phyloP scores from a whole-genome alignment of 2,113 vertebrate genomes.

The Regulus satrapa region DNA sequence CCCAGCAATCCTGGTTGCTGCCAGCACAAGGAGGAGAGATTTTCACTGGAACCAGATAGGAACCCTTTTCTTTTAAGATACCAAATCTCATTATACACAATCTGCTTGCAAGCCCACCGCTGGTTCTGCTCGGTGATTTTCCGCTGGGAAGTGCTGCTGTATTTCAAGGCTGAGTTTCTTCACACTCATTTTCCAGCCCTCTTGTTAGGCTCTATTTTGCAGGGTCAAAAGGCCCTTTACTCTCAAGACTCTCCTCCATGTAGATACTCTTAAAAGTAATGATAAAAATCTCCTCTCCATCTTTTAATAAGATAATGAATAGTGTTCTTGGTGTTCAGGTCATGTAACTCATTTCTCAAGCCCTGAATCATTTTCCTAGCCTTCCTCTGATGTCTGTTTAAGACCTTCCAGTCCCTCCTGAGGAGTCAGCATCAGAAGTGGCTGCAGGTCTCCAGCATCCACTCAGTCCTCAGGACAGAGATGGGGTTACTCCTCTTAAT shows the following conservation, averaged over 20 bases:
- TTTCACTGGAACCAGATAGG: neutral
- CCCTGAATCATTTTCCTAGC: neutral
- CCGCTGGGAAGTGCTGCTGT: neutral
- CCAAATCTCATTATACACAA: neutral
- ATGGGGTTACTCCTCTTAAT: neutral
- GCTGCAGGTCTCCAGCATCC: neutral
- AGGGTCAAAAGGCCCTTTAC: slow-evolving; percentile 44
- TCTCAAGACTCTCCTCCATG: neutral
- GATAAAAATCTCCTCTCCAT: neutral
- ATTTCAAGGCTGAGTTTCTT: slow-evolving; percentile 11
- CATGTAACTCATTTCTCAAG: neutral
- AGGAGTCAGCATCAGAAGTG: neutral
- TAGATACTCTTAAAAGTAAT: neutral
- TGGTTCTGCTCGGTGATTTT: neutral
- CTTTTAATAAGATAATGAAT: slow-evolving; percentile 32
- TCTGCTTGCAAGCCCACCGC: neutral
- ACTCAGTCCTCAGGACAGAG: neutral
- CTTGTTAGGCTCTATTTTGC: slow-evolving; percentile 14
- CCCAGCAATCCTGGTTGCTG: neutral
- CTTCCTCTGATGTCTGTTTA: neutral
- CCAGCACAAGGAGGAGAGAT: neutral
- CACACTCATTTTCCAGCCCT: neutral
- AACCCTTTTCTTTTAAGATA: neutral
- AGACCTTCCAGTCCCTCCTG: neutral
- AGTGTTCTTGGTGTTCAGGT: neutral